Base-by-base conservation (phyloP, 1,140 invertebrate species). In the Bombus picipes region DNA sequence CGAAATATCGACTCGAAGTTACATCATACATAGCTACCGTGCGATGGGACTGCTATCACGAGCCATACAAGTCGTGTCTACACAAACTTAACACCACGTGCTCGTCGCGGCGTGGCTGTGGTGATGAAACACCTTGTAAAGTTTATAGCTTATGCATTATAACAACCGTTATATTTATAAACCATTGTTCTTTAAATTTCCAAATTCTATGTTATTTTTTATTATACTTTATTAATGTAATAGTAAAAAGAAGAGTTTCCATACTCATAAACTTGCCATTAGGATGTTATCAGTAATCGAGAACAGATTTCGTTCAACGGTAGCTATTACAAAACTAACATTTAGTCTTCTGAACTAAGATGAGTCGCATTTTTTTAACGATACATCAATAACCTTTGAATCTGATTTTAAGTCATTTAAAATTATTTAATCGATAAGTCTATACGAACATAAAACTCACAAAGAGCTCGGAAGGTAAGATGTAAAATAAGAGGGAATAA, bases 1-100 rank as follows among this genome's bases (percentile, higher is more conserved):
- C 85, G 89, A 91, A 91, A 89, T 87, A 89, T 91, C 86, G 62
- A 73, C n/a, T 34, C 25, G 53, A 71, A 78, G 86, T 91, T 91
- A 88, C 91, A 90, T 92, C 90, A 92, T 88, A 37, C 88, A 32
- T 86, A 68, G 59, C 28, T 66, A 80, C n/a, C 71, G 57, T 41
- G 59, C 81, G 68, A 86, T 73, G 77, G 71, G 81, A 47, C 34
- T 39, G 22, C 86, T 66, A 73, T 85, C 53, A 65, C 85, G 86
- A 66, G 72, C 89, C 86, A 88, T 91, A 88, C 84, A 91, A 89
- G 90, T 91, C 81, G 65, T 79, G 89, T 47, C n/a, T 65, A 76
- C 39, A 41, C 75, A 75, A 82, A 76, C 75, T 75, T 68, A 72
- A 43, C 65, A 87, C 83, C 85, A 91, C 86, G 89, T 91, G 88